These are phyloP conservation scores for Tetropium fuscum DNA, from an alignment of 2,888 invertebrate species.

Conservation along the genomic window DNA sequence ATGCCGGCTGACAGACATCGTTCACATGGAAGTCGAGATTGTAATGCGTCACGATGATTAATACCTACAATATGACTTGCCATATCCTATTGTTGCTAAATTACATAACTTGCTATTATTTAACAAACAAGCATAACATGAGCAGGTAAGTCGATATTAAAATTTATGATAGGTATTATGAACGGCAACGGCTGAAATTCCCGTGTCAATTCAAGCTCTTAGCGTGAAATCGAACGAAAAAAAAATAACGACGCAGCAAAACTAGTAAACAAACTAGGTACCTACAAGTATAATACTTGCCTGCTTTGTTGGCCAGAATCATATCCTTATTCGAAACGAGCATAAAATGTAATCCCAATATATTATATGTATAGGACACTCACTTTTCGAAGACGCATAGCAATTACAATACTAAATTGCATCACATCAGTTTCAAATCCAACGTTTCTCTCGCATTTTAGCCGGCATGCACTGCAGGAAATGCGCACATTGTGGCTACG, in stretches of 20 bases:
- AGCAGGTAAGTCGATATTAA: too few species aligned
- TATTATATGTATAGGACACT: neutral
- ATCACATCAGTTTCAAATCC: neutral
- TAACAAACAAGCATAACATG: too few species aligned
- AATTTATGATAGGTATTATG: too few species aligned
- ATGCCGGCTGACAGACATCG: too few species aligned
- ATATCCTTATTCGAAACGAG: slow-evolving; percentile 2
- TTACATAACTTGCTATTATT: too few species aligned
- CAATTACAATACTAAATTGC: neutral
- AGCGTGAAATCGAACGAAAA: neutral
- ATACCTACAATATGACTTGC: too few species aligned
- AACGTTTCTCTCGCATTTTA: neutral
- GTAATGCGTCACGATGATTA: too few species aligned
- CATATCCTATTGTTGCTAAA: too few species aligned
- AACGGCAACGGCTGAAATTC: too few species aligned
- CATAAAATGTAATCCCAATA: slow-evolving; percentile 1
- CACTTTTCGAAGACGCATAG: neutral
- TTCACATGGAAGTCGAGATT: too few species aligned
- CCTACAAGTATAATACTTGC: slow-evolving; percentile 8
- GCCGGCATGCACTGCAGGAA: slow-evolving; percentile 6
- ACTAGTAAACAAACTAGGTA: neutral
- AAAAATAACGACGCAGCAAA: neutral
- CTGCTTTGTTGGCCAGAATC: slow-evolving; percentile 15
- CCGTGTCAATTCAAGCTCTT: too few species aligned
- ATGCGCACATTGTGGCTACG: slow-evolving; percentile 20